phyloP scores from a whole-genome alignment of 2,888 invertebrate genomes.

The Gryllus longicercus region DNA sequence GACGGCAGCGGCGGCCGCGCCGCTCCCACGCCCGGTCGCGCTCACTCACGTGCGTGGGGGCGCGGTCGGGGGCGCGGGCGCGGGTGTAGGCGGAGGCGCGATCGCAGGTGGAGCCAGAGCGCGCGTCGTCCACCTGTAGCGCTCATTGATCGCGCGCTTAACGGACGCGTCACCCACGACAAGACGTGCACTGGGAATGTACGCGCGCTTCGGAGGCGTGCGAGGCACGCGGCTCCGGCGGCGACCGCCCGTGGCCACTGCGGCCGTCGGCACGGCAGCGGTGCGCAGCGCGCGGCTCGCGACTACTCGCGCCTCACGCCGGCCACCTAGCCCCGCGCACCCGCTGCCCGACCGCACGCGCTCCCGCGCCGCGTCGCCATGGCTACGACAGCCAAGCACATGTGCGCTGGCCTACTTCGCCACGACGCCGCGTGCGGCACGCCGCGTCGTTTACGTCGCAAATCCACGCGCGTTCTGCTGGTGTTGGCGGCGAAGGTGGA shows the following conservation, averaged over 20 bases:
- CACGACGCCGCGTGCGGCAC: conserved; percentile 1
- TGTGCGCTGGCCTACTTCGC: conserved; percentile 18
- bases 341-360: background rate
- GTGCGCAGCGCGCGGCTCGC: background rate
- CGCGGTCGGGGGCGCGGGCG: background rate
- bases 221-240: background rate
- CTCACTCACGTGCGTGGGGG: background rate
- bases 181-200: background rate
- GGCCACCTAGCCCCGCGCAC: background rate
- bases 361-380: conserved; percentile 17
- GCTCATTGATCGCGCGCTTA: background rate
- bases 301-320: background rate
- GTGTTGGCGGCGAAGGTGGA: background rate
- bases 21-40: background rate
- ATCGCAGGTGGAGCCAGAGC: background rate
- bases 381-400: conserved; percentile 23
- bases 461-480: conserved; percentile 17
- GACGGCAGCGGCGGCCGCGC: background rate
- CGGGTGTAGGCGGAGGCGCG: background rate
- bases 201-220: background rate
- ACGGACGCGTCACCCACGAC: background rate
- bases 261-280: background rate
- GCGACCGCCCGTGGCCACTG: background rate
- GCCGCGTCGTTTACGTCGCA: background rate
- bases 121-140: conserved; percentile 6